These are phyloP conservation scores for Sparidentex hasta DNA, from an alignment of 2,797 vertebrate species.

Conservation along the genomic window DNA sequence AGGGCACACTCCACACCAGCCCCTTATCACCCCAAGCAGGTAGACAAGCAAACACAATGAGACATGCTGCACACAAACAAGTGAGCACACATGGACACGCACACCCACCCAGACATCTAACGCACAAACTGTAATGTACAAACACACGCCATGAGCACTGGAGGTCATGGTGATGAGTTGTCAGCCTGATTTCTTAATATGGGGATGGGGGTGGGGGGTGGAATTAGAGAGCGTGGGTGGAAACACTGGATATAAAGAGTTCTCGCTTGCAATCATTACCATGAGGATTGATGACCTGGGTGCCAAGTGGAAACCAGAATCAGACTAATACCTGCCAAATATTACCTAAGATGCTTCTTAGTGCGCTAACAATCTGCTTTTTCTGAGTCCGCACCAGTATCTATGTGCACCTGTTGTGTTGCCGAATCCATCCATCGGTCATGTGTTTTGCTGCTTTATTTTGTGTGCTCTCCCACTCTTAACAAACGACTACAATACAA, in stretches of 20 bases:
- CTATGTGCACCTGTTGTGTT: conserved; percentile 27
- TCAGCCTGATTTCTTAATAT: conserved; percentile 23
- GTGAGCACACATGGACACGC: conserved; percentile 25
- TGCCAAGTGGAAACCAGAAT: conserved; percentile 38
- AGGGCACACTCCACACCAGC: conserved; percentile 49
- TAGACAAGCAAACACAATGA: conserved; percentile 74
- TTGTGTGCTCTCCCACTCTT: conserved; percentile 15
- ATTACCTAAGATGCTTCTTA: conserved; percentile 38
- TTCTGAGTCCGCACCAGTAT: conserved; percentile 24
- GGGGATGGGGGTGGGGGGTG: conserved; percentile 9
- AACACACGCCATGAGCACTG: neutral
- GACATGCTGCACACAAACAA: conserved; percentile 34
- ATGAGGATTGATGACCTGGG: conserved; percentile 34
- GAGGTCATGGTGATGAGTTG: conserved; percentile 38
- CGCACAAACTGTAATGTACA: neutral
- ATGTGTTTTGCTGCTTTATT: conserved; percentile 35
- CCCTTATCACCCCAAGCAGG: conserved; percentile 77
- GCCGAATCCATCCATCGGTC: conserved; percentile 42
- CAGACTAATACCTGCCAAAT: conserved; percentile 41
- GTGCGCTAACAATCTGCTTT: conserved; percentile 33
- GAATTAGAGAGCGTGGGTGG: conserved; percentile 36
- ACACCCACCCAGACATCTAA: conserved; percentile 22
- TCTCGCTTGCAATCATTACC: conserved; percentile 42
- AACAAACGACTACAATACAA: conserved; percentile 32
- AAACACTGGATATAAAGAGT: conserved; percentile 38